Percentiles rank a stretch among this genome's conserved stretches.
Evolutionary conservation across 2,113 vertebrate species (phyloP).

Genomic region (Coracopsis vasa): DNA sequence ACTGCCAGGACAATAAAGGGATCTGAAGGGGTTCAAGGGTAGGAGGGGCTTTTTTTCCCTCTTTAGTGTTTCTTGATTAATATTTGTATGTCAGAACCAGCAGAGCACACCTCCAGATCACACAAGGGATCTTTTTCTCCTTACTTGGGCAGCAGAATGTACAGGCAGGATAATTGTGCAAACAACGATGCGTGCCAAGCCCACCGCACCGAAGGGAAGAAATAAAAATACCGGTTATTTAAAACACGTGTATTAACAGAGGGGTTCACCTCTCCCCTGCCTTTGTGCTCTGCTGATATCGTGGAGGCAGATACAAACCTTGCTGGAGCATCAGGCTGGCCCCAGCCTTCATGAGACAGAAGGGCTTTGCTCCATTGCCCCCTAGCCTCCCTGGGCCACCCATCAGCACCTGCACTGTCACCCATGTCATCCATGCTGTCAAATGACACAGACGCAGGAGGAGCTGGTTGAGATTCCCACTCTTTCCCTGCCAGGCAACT

Average conservation of each 20-base stretch:
- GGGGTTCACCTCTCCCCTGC: constrained; percentile 10
- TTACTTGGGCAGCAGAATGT: not conserved
- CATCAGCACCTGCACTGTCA: not conserved
- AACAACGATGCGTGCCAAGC: constrained; percentile 40
- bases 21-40: constrained; percentile 16
- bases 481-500: not conserved
- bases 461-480: not conserved
- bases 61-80: constrained; percentile 8
- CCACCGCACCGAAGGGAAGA: not conserved
- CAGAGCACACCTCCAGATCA: constrained; percentile 31
- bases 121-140: not conserved
- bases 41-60: not conserved
- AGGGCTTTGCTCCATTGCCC: not conserved
- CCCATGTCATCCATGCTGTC: rapidly evolving
- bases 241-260: constrained; percentile 44
- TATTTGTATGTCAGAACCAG: constrained; percentile 24
- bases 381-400: not conserved
- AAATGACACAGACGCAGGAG: not conserved
- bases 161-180: constrained; percentile 7
- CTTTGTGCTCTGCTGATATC: not conserved
- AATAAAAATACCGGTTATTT: constrained; percentile 55
- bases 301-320: not conserved
- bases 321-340: not conserved
- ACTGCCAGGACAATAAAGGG: constrained; percentile 21
- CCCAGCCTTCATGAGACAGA: rapidly evolving